Evolutionary conservation across 2,888 invertebrate species (phyloP).

Genomic region (Pyrocoelia pectoralis): DNA sequence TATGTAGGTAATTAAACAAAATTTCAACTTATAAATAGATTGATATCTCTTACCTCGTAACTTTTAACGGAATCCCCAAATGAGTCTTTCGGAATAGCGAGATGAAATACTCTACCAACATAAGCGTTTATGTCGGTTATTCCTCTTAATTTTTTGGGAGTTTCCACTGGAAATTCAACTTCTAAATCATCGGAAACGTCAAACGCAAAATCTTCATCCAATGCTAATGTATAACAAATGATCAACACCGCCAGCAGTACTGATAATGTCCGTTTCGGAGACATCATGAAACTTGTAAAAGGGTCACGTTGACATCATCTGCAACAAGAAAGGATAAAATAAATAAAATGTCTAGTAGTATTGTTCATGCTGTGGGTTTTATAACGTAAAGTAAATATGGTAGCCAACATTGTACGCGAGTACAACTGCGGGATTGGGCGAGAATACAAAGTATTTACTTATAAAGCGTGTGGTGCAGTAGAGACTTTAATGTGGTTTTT

Average conservation of each 20-base stretch:
- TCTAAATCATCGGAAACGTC: conserved; percentile 55
- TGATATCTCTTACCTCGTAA: conserved; percentile 79
- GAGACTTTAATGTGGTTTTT: conserved; percentile 15
- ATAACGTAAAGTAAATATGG: neutral
- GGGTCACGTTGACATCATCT: conserved; percentile 46
- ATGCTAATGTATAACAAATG: conserved; percentile 29
- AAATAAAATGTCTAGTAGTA: neutral
- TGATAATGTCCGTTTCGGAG: conserved; percentile 37
- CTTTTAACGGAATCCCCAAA: conserved; percentile 72
- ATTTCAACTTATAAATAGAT: no score
- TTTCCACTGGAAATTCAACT: conserved; percentile 46
- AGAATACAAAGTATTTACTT: conserved; percentile 24
- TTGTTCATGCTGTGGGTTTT: neutral
- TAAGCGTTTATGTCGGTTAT: conserved; percentile 68
- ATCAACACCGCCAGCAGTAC: conserved; percentile 46
- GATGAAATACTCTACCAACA: conserved; percentile 76
- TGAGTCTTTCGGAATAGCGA: conserved; percentile 75
- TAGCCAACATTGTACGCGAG: neutral
- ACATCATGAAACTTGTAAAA: conserved; percentile 37
- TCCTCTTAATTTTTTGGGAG: conserved; percentile 35
- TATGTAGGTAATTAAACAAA: no score
- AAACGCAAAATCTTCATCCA: conserved; percentile 59
- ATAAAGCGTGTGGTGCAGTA: neutral
- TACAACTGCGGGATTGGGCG: neutral
- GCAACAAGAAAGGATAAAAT: conserved; percentile 31